phyloP scores from a whole-genome alignment of 2,888 invertebrate species.

The Andrena camellia region DNA sequence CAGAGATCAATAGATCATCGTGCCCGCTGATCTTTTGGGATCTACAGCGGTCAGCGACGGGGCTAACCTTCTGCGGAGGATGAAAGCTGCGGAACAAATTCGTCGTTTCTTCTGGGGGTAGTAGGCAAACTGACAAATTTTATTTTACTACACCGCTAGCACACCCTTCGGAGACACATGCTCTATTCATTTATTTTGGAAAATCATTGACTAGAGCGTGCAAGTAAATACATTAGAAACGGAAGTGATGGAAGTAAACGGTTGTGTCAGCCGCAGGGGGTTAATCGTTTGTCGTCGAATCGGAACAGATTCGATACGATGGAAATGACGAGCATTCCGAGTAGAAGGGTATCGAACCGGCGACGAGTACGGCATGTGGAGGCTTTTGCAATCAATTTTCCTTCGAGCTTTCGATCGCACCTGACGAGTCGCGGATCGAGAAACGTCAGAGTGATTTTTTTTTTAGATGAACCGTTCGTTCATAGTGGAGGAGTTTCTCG shows the following conservation, averaged over 20 bases:
- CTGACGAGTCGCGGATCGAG: background rate
- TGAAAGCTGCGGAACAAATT: background rate
- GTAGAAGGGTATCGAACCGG: slow-evolving; percentile 13
- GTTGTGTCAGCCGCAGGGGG: slow-evolving; percentile 8
- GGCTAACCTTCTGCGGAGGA: slow-evolving; percentile 38
- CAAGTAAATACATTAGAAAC: background rate
- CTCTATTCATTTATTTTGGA: background rate
- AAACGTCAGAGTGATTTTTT: background rate
- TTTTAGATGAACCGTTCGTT: background rate
- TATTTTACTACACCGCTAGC: background rate
- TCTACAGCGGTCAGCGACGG: slow-evolving; percentile 17
- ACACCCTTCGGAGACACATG: background rate
- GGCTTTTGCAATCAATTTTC: slow-evolving; percentile 1
- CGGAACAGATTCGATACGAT: slow-evolving; percentile 33
- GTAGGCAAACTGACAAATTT: too few species aligned
- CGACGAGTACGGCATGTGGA: background rate
- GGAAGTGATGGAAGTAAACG: background rate
- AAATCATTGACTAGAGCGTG: background rate
- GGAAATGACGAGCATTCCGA: slow-evolving; percentile 63
- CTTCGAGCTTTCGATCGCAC: background rate
- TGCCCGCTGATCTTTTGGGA: slow-evolving; percentile 28
- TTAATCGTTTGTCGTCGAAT: slow-evolving; percentile 20
- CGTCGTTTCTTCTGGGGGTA: background rate
- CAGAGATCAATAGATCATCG: slow-evolving; percentile 23
- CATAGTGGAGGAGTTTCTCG: background rate